phyloP scores from a whole-genome alignment of 2,113 vertebrate genomes.

The Tetrax tetrax region DNA sequence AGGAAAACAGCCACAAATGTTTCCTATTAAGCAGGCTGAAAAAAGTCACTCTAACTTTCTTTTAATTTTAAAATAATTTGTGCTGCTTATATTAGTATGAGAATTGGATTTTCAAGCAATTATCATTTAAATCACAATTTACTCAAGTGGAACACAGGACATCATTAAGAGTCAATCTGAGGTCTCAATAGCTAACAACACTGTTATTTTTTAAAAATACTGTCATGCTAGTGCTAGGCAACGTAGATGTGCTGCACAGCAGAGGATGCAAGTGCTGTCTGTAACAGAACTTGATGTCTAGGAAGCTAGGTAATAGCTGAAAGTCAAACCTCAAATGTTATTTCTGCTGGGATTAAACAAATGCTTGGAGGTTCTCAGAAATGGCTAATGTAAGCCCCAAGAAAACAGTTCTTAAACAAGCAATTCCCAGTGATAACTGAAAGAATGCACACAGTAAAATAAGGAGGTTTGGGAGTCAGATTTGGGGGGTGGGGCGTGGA shows the following conservation, averaged over 20 bases:
- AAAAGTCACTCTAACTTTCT: background rate
- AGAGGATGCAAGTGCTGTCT: background rate
- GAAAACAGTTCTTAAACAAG: background rate
- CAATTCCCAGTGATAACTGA: background rate
- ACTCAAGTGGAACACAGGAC: background rate
- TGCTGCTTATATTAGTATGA: background rate
- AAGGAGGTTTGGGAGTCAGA: background rate
- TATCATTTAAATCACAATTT: background rate
- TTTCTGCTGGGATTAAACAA: background rate
- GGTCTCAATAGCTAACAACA: slow-evolving; percentile 9
- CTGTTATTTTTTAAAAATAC: background rate
- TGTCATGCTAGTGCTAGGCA: background rate
- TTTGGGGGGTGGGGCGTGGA: background rate
- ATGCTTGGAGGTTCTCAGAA: background rate
- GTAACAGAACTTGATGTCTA: background rate
- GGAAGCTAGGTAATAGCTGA: background rate
- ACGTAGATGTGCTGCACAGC: background rate
- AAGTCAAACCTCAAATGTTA: background rate
- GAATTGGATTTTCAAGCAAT: background rate
- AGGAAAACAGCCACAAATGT: background rate
- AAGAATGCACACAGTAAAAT: background rate
- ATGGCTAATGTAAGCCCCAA: background rate
- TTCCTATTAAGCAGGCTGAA: background rate
- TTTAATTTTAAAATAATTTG: background rate
- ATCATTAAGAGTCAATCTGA: slow-evolving; percentile 15